A percentile compares a stretch with the other conserved stretches of the same genome.
Conservation (phyloP, 2,888 invertebrate genomes). For the Myathropa florea region DNA sequence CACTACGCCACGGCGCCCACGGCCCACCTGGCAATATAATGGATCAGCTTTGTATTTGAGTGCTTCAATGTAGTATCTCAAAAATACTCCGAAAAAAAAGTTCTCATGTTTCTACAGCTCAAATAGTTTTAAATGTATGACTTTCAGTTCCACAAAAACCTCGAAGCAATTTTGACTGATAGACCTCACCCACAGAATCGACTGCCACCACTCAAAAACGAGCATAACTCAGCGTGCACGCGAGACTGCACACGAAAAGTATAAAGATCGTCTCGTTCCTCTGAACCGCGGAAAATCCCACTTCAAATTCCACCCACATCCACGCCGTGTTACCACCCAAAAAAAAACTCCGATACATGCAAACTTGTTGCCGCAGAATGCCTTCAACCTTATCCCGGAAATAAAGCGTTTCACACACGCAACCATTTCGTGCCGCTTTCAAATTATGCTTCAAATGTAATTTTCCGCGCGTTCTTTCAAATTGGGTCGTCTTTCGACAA, state of each 20-base stretch:
- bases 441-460: slow-evolving; percentile 29
- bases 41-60: no score
- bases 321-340: background rate
- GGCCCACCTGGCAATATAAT: no score
- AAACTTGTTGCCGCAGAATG: slow-evolving; percentile 12
- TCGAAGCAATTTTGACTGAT: background rate
- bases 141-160: background rate
- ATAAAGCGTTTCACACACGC: slow-evolving; percentile 17
- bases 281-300: background rate
- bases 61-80: no score
- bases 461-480: slow-evolving; percentile 27
- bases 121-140: no score
- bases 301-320: no score
- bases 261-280: background rate
- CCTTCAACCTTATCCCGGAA: background rate
- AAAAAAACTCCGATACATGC: background rate
- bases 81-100: no score
- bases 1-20: no score
- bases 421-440: slow-evolving; percentile 10
- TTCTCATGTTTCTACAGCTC: no score
- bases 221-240: background rate
- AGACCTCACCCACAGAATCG: background rate
- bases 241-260: background rate
- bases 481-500: background rate
- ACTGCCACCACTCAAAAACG: background rate